Evolutionary conservation across 1,140 invertebrate genomes (phyloP).

Genomic region (Drosophila pallidifrons): DNA sequence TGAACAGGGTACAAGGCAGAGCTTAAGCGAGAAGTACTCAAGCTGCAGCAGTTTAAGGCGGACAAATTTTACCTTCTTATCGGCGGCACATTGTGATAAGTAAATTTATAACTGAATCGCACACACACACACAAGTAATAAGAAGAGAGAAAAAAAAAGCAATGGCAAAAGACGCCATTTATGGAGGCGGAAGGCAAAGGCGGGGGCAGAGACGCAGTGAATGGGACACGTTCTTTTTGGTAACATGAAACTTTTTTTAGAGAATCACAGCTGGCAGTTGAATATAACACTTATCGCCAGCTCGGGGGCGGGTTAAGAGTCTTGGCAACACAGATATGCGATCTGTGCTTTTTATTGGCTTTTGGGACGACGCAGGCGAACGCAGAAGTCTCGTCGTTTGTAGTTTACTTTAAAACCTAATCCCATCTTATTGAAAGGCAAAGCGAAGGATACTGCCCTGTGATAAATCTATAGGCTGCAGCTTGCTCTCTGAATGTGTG

Average conservation of each 20-base stretch:
- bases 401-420: constrained; percentile 77
- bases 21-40: constrained; percentile 1
- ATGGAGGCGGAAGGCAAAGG: neutral
- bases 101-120: constrained; percentile 60
- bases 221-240: constrained; percentile 44
- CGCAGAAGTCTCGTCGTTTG: constrained; percentile 52
- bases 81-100: constrained; percentile 56
- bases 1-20: constrained; percentile 7
- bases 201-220: neutral
- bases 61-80: constrained; percentile 64
- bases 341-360: constrained; percentile 77
- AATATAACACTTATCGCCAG: constrained; percentile 78
- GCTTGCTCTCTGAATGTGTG: constrained; percentile 3
- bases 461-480: constrained; percentile 62
- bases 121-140: constrained; percentile 43
- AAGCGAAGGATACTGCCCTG: constrained; percentile 51
- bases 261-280: constrained; percentile 77
- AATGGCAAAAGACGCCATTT: constrained; percentile 15
- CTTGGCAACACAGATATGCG: constrained; percentile 57
- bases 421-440: constrained; percentile 76
- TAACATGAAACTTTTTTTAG: constrained; percentile 76
- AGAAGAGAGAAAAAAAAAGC: constrained; percentile 20
- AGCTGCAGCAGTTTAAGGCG: constrained; percentile 48
- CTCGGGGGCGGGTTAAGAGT: constrained; percentile 4
- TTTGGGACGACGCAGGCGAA: constrained; percentile 26